phyloP scores from a whole-genome alignment of 2,113 vertebrate species.

The Alouatta palliata region DNA sequence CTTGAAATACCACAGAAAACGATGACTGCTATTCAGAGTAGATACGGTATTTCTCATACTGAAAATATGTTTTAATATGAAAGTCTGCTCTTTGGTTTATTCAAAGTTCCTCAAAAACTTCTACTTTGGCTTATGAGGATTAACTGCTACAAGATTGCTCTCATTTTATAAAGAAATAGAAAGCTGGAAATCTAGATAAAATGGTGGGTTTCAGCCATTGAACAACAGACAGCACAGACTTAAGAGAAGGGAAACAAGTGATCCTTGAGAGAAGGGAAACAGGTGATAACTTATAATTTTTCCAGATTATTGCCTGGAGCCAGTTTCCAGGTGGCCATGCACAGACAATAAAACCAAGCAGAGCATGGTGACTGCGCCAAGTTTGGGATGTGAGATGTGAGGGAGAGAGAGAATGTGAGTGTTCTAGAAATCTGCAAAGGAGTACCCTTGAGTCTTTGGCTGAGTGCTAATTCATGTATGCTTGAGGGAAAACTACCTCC shows the following conservation, averaged over 20 bases:
- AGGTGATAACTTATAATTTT: background rate
- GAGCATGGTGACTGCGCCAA: background rate
- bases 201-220: background rate
- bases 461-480: background rate
- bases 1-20: slow-evolving; percentile 17
- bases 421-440: background rate
- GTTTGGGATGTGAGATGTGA: background rate
- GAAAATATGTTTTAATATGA: background rate
- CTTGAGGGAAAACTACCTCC: background rate
- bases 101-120: slow-evolving; percentile 1
- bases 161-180: background rate
- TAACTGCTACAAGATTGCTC: background rate
- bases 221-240: background rate
- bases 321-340: background rate
- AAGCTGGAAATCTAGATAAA: slow-evolving; percentile 9
- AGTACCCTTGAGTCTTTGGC: background rate
- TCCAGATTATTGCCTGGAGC: background rate
- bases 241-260: background rate
- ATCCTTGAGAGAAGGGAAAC: background rate
- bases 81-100: background rate
- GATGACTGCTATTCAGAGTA: background rate
- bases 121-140: background rate
- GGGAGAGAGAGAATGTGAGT: background rate
- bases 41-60: background rate
- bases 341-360: background rate